A percentile compares a stretch with the other conserved stretches of the same genome.
phyloP scores from a whole-genome alignment of 1,140 invertebrate species.

The Euglossa dilemma region DNA sequence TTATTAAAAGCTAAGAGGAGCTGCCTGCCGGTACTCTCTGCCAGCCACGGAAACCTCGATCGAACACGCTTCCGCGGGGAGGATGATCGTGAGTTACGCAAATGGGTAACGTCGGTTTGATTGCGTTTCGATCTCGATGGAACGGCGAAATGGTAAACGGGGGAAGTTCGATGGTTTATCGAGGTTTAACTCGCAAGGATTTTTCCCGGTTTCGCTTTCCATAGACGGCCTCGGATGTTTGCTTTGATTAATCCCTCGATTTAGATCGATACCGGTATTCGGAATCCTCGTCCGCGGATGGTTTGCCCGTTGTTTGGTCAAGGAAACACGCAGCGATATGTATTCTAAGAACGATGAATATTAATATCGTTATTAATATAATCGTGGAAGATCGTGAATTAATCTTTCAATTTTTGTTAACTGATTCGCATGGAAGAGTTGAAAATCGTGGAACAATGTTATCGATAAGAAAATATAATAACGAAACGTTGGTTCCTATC shows the following conservation, averaged over 20 bases:
- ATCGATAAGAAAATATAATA: no score
- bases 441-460: no score
- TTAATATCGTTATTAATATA: no score
- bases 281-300: no score
- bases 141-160: neutral
- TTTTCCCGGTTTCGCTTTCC: neutral
- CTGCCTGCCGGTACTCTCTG: neutral
- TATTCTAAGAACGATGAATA: no score
- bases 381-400: no score
- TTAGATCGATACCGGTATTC: neutral
- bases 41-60: neutral
- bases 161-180: neutral
- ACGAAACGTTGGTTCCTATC: no score
- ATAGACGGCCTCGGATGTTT: neutral
- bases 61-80: neutral
- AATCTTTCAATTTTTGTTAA: no score
- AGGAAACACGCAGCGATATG: no score
- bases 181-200: neutral
- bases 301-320: no score
- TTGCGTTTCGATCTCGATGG: neutral
- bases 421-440: no score
- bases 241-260: neutral
- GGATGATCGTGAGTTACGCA: constrained; percentile 9
- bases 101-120: neutral
- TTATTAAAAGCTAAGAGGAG: constrained; percentile 29